phyloP scores from a whole-genome alignment of 2,888 invertebrate species.

The Bombylius major region DNA sequence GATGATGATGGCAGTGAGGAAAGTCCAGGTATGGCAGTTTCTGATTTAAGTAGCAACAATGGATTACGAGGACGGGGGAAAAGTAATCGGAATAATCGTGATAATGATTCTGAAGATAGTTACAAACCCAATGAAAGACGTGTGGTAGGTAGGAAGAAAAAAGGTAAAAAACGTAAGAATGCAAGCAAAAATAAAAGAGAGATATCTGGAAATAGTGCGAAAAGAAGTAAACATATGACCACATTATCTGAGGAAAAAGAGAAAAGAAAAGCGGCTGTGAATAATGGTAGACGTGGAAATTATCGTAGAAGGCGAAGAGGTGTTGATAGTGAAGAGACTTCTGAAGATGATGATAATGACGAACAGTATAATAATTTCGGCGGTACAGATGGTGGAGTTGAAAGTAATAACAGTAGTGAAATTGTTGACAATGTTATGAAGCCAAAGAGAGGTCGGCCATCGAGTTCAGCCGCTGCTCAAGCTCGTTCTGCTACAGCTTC shows the following conservation, averaged over 20 bases:
- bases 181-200: conserved; percentile 12
- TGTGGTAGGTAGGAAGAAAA: conserved; percentile 14
- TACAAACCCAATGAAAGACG: conserved; percentile 38
- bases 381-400: conserved; percentile 13
- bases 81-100: conserved; percentile 16
- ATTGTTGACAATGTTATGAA: background rate
- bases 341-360: conserved; percentile 17
- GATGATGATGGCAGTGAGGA: conserved; percentile 13
- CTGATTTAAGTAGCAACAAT: too few relatives aligned
- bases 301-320: conserved; percentile 9
- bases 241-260: conserved; percentile 10
- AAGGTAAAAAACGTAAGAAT: conserved; percentile 8
- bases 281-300: conserved; percentile 6
- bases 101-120: conserved; percentile 43
- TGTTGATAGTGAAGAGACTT: conserved; percentile 15
- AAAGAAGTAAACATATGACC: conserved; percentile 1
- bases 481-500: background rate
- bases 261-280: background rate
- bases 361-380: conserved; percentile 13
- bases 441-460: background rate
- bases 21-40: conserved; percentile 12
- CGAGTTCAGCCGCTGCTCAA: background rate
- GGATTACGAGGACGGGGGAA: too few relatives aligned
- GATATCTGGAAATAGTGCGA: conserved; percentile 5
- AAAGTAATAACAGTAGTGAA: background rate